Evolutionary conservation across 1,140 invertebrate genomes (phyloP).

Genomic region (Tachypleus tridentatus): DNA sequence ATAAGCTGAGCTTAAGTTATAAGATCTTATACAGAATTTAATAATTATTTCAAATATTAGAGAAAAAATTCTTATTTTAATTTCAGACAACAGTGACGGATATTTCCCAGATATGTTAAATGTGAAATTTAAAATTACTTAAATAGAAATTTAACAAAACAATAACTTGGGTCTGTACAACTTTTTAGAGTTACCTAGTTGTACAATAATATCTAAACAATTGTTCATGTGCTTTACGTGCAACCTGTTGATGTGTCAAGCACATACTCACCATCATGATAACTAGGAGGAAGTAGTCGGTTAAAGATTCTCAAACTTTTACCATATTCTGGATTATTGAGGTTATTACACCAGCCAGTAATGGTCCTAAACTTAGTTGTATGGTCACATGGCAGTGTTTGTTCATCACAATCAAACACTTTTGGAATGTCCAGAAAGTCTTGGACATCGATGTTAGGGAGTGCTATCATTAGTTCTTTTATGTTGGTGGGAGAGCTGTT

Average conservation of each 20-base stretch:
- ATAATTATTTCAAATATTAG: too few species aligned
- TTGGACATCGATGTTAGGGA: slow-evolving; percentile 38
- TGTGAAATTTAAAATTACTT: too few species aligned
- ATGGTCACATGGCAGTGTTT: slow-evolving; percentile 55
- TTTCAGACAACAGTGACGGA: too few species aligned
- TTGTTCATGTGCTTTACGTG: too few species aligned
- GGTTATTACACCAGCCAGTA: slow-evolving; percentile 83
- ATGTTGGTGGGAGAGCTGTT: slow-evolving; percentile 23
- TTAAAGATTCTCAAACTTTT: slow-evolving; percentile 67
- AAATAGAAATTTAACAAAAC: too few species aligned
- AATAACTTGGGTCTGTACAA: too few species aligned
- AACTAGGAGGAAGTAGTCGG: slow-evolving; percentile 66
- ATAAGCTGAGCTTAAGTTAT: too few species aligned
- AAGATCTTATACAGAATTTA: too few species aligned
- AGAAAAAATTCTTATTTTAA: too few species aligned
- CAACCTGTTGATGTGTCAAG: neutral
- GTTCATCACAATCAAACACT: slow-evolving; percentile 39
- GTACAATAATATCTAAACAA: too few species aligned
- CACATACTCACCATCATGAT: slow-evolving; percentile 62
- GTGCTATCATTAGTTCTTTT: slow-evolving; percentile 34
- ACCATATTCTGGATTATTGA: slow-evolving; percentile 69
- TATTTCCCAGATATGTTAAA: too few species aligned
- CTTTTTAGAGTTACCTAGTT: too few species aligned
- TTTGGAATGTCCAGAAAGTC: slow-evolving; percentile 36
- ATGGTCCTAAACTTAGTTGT: slow-evolving; percentile 63